Base-by-base conservation (phyloP, 2,888 invertebrate species). In the Dorcus parallelipipedus region DNA sequence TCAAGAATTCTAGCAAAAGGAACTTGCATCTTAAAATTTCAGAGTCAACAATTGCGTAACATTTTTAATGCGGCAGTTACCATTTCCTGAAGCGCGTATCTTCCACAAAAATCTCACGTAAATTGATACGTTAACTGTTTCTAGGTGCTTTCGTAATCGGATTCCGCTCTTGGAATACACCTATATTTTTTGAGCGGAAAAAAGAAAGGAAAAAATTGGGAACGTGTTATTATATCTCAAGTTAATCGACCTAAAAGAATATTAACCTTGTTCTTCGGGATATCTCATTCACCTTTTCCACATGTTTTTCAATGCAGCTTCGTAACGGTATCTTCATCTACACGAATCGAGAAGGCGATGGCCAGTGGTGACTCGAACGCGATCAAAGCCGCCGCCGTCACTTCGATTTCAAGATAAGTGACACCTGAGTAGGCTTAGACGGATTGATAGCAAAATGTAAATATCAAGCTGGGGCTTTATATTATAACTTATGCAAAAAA, bases 401-500 rank as follows among this genome's bases (percentile, higher is more conserved):
- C 62, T 61, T 62, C 65, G 64, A 67, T 68, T 61, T 66, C 64
- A 54, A 62, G 64, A 67, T 67, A 68, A 67, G 64, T 65, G 67
- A 67, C 68, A 65, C 63, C 63, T 64, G 67, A 67, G 62, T 62
- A 56, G 61, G 61, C 62, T 64, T 66, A 63, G 66, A 68, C 66
- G 64, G 67, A 66, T 67, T 67, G 68, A 68, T 68, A 67, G 66
- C 64, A 66, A 67, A 68, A 66, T 64, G 67, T 67, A 65, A 64
- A 63, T 64, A 64, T 64, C 66, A 62, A 54, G 61, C 60, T 40
- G 58, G 40, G 51, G 26, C 5, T 33, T 33, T 33, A 33, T 5
- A 5, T 26, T 4, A 26, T 33, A 33, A 33, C 26, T 33, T 7
- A 33, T 7, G 26, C 26, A 33, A 33, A 33, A 33, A 33, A 33